Evolutionary conservation across 2,113 vertebrate species (phyloP).

Genomic region (Lepidiolamprologus cunningtoni): DNA sequence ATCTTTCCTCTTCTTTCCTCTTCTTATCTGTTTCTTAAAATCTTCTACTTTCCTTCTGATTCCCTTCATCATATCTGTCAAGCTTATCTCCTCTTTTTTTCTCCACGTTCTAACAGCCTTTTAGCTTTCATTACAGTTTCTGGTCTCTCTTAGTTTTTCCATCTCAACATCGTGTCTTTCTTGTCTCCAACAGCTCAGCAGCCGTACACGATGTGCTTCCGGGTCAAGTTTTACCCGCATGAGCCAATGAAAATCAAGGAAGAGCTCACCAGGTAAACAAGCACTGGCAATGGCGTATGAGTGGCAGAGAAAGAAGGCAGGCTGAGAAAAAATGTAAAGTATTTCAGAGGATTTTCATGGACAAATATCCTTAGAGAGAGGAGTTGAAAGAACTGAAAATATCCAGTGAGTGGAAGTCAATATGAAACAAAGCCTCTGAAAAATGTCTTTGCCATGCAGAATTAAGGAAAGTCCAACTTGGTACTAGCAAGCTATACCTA

Average conservation of each 20-base stretch:
- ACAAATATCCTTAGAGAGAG: background rate
- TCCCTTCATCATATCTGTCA: background rate
- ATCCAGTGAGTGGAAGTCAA: background rate
- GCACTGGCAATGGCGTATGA: background rate
- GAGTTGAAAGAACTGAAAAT: background rate
- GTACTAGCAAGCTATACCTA: background rate
- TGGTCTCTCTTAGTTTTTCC: background rate
- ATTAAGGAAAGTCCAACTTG: background rate
- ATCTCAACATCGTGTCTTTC: slow-evolving; percentile 62
- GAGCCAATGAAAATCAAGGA: slow-evolving; percentile 99
- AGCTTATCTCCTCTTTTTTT: background rate
- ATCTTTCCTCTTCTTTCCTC: background rate
- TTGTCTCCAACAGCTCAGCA: slow-evolving; percentile 80
- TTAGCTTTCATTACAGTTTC: background rate
- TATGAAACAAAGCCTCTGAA: background rate
- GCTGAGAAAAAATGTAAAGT: background rate
- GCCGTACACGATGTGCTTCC: slow-evolving; percentile 98
- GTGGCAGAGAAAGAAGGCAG: background rate
- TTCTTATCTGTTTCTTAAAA: background rate
- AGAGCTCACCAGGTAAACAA: slow-evolving; percentile 91
- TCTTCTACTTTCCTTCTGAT: background rate
- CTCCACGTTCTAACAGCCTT: background rate
- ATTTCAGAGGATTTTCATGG: background rate
- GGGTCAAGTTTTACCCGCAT: slow-evolving; percentile 98
- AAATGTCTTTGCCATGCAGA: background rate